These are phyloP conservation scores for Drosophila buzzatii DNA, from an alignment of 2,888 invertebrate genomes.

Conservation along the genomic window DNA sequence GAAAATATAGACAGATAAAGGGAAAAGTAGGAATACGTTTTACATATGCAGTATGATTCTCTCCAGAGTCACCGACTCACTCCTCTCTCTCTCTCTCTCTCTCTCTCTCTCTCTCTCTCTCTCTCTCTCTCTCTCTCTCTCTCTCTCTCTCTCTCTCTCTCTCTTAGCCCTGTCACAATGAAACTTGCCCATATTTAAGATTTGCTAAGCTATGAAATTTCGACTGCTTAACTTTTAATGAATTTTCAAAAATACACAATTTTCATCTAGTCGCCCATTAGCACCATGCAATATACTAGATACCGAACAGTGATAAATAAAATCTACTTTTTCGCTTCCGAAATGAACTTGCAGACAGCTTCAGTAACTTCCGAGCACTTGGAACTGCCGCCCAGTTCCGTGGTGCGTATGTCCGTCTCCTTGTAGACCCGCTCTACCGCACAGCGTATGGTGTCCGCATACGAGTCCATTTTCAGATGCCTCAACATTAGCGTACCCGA, in stretches of 20 bases:
- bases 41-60: too few species aligned
- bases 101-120: too few species aligned
- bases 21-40: too few species aligned
- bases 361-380: conserved; percentile 95
- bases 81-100: neutral
- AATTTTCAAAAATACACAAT: neutral
- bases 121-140: too few species aligned
- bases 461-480: conserved; percentile 93
- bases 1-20: too few species aligned
- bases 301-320: neutral
- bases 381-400: conserved; percentile 93
- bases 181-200: neutral
- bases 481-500: conserved; percentile 95
- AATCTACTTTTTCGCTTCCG: neutral
- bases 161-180: neutral
- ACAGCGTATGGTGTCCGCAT: conserved; percentile 92
- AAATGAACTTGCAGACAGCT: conserved; percentile 87
- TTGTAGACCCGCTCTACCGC: conserved; percentile 92
- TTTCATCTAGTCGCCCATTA: neutral
- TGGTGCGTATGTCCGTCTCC: conserved; percentile 94
- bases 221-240: neutral
- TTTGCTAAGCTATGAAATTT: neutral
- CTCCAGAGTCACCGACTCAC: too few species aligned
- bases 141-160: too few species aligned
- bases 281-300: neutral